Base-by-base conservation (phyloP, 2,113 vertebrate genomes). In the Chloropsis hardwickii region DNA sequence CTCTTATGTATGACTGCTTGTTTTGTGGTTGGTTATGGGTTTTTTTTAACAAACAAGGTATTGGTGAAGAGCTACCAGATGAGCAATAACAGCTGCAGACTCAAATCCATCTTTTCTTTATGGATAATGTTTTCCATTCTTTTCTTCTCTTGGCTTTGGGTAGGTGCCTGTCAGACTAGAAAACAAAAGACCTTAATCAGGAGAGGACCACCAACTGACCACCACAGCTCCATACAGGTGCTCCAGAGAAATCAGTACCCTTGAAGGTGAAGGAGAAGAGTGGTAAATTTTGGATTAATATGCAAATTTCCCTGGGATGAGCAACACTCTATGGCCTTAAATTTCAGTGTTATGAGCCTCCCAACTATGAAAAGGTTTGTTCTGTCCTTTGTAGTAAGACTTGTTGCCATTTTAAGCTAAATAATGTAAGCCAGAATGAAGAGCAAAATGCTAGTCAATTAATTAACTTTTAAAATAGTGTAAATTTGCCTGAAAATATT, bases 131-230 rank as follows among this genome's bases (percentile, higher is more conserved):
- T 94, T 89, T 53, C 73, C 21, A 8, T 56, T 83, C 44, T 90
- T 93, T 90, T 71, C 56, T 67, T 56, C 72, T 56, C 62, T 92
- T 51, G 56, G 39, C 81, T 76, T 81, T 79, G 83, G 77, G 65
- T 42, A 86, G 85, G 72, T 56, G 69, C 51, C 80, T 96, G 81
- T 69, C 81, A 81, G 80, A 6, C 19, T 50, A 35, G 89, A 33
- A 62, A 83, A 31, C 14, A 58, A 31, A n/a, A n/a, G 61, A 79
- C 24, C 12, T 69, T 24, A 15, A 22, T 76, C 7, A 44, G 53
- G 15, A 33, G 42, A 42, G 10, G 13, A 50, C 17, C 15, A 10
- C 8, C 23, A 17, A n/a, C 0, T 48, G 40, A 50, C 21, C 28
- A 15, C 4, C 58, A 65, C 42, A 42, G n/a, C 25, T 81, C 62